Percentiles rank a stretch among this genome's conserved stretches.
Conservation (phyloP, 2,113 vertebrate species). For the Prochilodus magdalenae region DNA sequence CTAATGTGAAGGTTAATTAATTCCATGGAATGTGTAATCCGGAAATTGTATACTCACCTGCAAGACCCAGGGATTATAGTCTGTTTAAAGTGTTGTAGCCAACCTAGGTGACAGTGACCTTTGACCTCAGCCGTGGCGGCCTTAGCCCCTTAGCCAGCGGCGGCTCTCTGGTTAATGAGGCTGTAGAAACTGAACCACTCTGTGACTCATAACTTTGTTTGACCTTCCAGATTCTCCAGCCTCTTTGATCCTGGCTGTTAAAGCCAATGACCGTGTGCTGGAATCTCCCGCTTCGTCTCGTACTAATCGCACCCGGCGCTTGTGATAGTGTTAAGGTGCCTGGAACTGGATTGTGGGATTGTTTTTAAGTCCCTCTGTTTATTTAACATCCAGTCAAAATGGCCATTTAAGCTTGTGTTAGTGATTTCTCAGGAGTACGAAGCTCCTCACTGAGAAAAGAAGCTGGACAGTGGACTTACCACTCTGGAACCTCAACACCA, state of each 20-base stretch:
- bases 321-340: background rate
- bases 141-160: no score
- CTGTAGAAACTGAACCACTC: conserved; percentile 49
- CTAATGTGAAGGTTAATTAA: no score
- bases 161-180: conserved; percentile 53
- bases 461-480: no score
- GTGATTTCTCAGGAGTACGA: no score
- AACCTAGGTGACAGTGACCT: conserved; percentile 44
- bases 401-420: no score
- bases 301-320: conserved; percentile 35
- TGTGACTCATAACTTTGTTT: conserved; percentile 19
- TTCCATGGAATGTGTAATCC: no score
- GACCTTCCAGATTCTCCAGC: background rate
- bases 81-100: conserved; percentile 24
- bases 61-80: background rate
- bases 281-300: conserved; percentile 39
- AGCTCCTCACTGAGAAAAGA: no score
- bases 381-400: no score
- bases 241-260: conserved; percentile 53
- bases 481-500: no score
- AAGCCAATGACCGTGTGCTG: conserved; percentile 35
- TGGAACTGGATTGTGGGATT: background rate
- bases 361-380: background rate
- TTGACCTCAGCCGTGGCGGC: conserved; percentile 30
- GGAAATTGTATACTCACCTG: conserved; percentile 11